Percentiles rank a stretch among this genome's conserved stretches.
These are phyloP conservation scores for Dromococcyx pavoninus DNA, from an alignment of 2,797 vertebrate species.

Conservation along the genomic window DNA sequence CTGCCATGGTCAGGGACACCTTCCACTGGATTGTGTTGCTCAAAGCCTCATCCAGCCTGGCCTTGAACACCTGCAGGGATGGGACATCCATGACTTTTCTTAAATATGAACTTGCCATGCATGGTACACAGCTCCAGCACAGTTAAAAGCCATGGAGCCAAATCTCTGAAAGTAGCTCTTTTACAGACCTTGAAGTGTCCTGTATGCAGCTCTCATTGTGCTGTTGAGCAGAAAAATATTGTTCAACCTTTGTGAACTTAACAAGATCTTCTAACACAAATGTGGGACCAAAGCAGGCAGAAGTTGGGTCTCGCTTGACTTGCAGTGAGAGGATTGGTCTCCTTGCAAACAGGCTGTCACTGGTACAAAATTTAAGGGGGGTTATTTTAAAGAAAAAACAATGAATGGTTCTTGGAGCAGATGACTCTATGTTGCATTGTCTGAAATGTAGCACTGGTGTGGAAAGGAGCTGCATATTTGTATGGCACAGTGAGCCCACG, in stretches of 20 bases:
- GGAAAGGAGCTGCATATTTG: background rate
- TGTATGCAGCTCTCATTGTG: background rate
- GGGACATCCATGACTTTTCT: background rate
- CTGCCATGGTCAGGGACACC: too few species aligned
- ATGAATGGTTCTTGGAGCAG: background rate
- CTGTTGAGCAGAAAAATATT: background rate
- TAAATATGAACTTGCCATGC: background rate
- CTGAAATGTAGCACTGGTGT: background rate
- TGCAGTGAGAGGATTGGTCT: background rate
- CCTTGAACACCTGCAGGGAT: too few species aligned
- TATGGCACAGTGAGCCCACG: background rate
- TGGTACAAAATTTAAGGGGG: fast-evolving
- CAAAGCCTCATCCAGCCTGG: too few species aligned
- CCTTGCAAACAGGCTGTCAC: too few species aligned
- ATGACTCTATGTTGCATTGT: background rate
- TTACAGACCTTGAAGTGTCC: background rate
- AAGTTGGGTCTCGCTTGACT: background rate
- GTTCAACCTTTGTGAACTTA: background rate
- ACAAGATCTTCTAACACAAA: background rate
- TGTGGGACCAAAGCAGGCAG: background rate
- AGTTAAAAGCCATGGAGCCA: background rate
- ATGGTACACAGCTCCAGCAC: fast-evolving
- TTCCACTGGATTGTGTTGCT: too few species aligned
- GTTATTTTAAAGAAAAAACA: background rate
- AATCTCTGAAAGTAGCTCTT: background rate